Evolutionary conservation across 2,888 invertebrate genomes (phyloP), one percentile per base, ranked within the genome.

Genomic region (Melanotus villosus): DNA sequence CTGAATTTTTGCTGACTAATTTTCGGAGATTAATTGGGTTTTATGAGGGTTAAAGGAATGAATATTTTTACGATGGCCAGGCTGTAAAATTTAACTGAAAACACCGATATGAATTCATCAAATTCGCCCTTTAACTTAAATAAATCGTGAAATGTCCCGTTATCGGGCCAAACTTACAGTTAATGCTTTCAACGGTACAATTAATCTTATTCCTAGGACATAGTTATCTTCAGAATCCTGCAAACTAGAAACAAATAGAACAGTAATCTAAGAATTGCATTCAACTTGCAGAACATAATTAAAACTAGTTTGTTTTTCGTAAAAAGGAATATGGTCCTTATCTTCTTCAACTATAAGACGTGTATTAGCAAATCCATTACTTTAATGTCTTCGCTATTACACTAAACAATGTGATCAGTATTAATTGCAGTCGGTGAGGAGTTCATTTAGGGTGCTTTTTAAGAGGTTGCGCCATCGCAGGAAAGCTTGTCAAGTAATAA

Each of bases 341-440:
- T 32, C 18, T 52, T 52, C 6, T 26, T 14, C 18, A 18, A 32
- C 32, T 47, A 1, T 38, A n/a, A 7, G 57, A 57, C 57, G 23
- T 57, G 57, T 59, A 59, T 47, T 57, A 56, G 23, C 65, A 50
- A 58, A 45, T 47, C 65, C 67, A 67, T 67, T 67, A 67, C 60
- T 67, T 54, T 66, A 66, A 54, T 60, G 41, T 54, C 43, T 36
- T 9, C 38, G 34, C 54, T 43, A 67, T 67, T 67, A 67, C 60
- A 47, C 62, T 52, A 62, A 62, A 62, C 56, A 67, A 60, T 67
- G 65, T 65, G 71, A 58, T 68, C 59, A 62, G 68, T 65, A 71
- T 71, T 68, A 71, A 71, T 71, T 71, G 65, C 66, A 63, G 50
- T 66, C 43, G 63, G 66, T 57, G 30, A 56, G 58, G 58, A 54